phyloP scores from a whole-genome alignment of 2,113 vertebrate species.

The Paraplagusia blochii region DNA sequence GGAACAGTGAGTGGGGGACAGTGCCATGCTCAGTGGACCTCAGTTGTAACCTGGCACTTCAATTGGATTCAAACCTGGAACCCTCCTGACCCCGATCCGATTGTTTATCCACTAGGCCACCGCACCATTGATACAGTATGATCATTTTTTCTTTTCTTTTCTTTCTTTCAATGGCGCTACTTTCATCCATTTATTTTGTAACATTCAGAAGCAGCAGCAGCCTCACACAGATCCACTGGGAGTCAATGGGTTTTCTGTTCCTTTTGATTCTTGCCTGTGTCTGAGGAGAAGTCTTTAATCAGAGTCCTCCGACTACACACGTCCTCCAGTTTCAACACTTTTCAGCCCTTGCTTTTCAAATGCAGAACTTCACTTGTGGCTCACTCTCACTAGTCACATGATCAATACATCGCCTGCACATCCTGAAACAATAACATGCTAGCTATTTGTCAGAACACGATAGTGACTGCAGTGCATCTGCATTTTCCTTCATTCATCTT shows the following conservation, averaged over 20 bases:
- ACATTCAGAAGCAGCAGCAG: slow-evolving; percentile 30
- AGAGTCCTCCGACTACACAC: slow-evolving; percentile 35
- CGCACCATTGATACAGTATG: no score
- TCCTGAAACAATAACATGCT: slow-evolving; percentile 38
- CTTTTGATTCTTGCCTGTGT: slow-evolving; percentile 48
- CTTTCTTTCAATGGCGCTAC: slow-evolving; percentile 16
- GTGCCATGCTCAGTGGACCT: no score
- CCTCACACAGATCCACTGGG: slow-evolving; percentile 36
- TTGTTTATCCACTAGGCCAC: no score
- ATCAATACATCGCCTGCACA: slow-evolving; percentile 45
- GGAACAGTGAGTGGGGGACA: no score
- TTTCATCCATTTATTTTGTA: slow-evolving; percentile 38
- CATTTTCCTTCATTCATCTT: no score
- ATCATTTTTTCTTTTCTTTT: background rate
- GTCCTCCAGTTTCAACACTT: slow-evolving; percentile 47
- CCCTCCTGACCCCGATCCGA: no score
- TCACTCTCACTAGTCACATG: slow-evolving; percentile 48
- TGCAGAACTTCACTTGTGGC: slow-evolving; percentile 53
- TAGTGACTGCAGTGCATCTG: slow-evolving; percentile 15
- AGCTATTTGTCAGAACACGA: slow-evolving; percentile 30
- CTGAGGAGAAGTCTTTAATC: slow-evolving; percentile 56
- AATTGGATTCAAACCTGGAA: no score
- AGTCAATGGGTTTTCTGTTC: slow-evolving; percentile 48
- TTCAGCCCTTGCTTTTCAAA: slow-evolving; percentile 58
- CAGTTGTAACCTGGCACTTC: no score